Evolutionary conservation across 2,888 invertebrate species (phyloP).

Genomic region (Xestobium rufovillosum): DNA sequence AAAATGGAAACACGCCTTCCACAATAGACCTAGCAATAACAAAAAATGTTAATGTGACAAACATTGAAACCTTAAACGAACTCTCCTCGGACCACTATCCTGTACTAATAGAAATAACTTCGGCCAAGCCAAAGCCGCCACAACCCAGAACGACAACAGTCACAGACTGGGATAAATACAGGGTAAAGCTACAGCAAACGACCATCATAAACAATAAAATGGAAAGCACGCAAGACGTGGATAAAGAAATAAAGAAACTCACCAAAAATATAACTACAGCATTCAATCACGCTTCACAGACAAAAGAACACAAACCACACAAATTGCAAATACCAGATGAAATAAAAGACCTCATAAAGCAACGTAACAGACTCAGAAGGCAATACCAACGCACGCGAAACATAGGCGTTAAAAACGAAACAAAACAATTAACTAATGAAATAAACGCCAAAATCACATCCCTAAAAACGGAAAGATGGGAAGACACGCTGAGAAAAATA

Average conservation of each 20-base stretch:
- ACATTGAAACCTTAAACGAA: no score
- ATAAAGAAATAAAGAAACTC: neutral
- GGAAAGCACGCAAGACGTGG: neutral
- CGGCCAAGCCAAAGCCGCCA: no score
- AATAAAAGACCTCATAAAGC: constrained; percentile 2
- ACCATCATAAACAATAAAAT: neutral
- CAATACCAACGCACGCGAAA: constrained; percentile 1
- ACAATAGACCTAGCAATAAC: constrained; percentile 6
- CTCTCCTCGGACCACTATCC: constrained; percentile 4
- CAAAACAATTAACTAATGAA: constrained; percentile 3
- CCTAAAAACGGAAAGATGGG: constrained; percentile 5
- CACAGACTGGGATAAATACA: neutral
- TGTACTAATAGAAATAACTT: neutral
- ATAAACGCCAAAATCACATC: neutral
- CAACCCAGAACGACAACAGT: no score
- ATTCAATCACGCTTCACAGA: no score
- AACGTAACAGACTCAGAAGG: constrained; percentile 5
- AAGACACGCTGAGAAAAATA: neutral
- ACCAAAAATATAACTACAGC: neutral
- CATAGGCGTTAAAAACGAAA: neutral
- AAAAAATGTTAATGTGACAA: neutral
- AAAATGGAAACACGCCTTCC: constrained; percentile 1
- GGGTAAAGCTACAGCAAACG: neutral
- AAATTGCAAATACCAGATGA: neutral
- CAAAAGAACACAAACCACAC: neutral